phyloP scores from a whole-genome alignment of 2,888 invertebrate species.

The Drosophila macrospina region DNA sequence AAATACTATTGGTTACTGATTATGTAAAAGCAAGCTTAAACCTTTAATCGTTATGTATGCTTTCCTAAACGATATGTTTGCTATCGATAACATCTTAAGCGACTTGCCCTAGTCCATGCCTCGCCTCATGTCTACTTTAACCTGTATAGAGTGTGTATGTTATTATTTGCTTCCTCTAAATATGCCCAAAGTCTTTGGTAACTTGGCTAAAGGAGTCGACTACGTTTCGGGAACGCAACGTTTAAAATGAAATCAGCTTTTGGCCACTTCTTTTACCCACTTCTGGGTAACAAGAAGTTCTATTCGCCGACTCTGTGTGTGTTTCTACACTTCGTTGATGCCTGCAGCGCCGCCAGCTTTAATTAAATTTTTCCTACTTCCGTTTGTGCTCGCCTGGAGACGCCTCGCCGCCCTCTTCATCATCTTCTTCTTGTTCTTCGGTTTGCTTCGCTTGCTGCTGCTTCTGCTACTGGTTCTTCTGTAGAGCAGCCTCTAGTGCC shows the following conservation, averaged over 20 bases:
- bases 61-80: neutral
- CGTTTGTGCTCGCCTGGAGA: slow-evolving; percentile 43
- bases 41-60: neutral
- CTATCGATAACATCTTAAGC: slow-evolving; percentile 1
- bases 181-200: slow-evolving; percentile 30
- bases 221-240: slow-evolving; percentile 28
- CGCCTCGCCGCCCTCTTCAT: slow-evolving; percentile 12
- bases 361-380: slow-evolving; percentile 78
- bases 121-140: neutral
- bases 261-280: slow-evolving; percentile 42
- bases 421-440: neutral
- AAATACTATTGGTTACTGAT: too few species aligned
- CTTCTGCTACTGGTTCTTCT: too few species aligned
- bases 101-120: neutral
- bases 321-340: slow-evolving; percentile 34
- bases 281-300: slow-evolving; percentile 30
- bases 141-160: neutral
- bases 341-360: slow-evolving; percentile 69
- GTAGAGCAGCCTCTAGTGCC: slow-evolving; percentile 8
- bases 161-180: slow-evolving; percentile 22
- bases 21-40: neutral
- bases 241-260: slow-evolving; percentile 58
- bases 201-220: slow-evolving; percentile 22
- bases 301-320: slow-evolving; percentile 20
- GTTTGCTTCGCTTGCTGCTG: too few species aligned